Evolutionary conservation across 2,888 invertebrate species (phyloP), one percentile per base, ranked within the genome.

Genomic region (Laspeyria flexula): DNA sequence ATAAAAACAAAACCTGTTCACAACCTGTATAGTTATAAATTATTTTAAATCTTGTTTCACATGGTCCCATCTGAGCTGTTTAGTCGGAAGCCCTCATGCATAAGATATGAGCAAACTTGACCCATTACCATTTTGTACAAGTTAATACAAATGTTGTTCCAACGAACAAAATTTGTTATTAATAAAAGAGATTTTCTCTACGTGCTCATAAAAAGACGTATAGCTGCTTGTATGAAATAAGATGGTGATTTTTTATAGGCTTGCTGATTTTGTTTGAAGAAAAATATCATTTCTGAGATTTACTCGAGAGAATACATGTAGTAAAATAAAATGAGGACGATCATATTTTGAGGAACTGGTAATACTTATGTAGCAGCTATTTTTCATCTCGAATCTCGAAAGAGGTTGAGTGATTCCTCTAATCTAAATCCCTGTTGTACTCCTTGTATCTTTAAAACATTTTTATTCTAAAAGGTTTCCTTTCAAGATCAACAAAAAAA

Each of bases 41-140:
- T 40, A 5, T 10, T 18, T 21, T 30, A 31, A 55, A 45, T 35
- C 33, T 46, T 55, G 43, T 54, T 58, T 55, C 43, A 34, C 31
- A 47, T 51, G 63, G 47, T 73, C 79, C 77, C 76, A 60, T 48
- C 66, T 56, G 70, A 61, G 62, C 62, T 68, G 75, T 80, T 71
- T 67, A 56, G 58, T 55, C 48, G 48, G 60, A 65, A 66, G 61
- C 61, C 61, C 73, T 63, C 73, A 73, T 77, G 76, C 74, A 82
- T 81, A 77, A 81, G 70, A 73, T 79, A 83, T 74, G 69, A 75
- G 67, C 43, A 50, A 73, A 74, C 68, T 72, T 71, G 49, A 60
- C 56, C 73, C 55, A 66, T 67, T 63, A 67, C 58, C 57, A 69
- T 68, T 71, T 66, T 58, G 39, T 45, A 37, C 50, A 63, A 61